Percentiles rank a stretch among this genome's conserved stretches.
These are phyloP conservation scores for Dreissena polymorpha DNA, from an alignment of 1,140 invertebrate genomes.

Conservation along the genomic window DNA sequence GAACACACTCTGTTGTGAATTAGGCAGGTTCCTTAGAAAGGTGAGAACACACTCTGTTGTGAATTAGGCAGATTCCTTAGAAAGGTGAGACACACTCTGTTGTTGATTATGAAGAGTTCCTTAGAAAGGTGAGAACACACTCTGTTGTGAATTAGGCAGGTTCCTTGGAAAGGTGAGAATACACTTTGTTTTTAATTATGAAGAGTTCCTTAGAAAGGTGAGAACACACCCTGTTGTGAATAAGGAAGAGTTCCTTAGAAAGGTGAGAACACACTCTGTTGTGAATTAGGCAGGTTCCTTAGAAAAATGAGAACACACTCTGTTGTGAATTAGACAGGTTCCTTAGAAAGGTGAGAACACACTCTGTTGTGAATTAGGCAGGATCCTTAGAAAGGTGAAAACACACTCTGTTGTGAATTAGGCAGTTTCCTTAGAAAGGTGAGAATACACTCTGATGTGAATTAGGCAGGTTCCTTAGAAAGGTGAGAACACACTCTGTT, in stretches of 20 bases:
- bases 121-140: constrained; percentile 31
- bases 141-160: not conserved
- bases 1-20: not conserved
- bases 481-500: constrained; percentile 12
- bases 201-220: constrained; percentile 23
- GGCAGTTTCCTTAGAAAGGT: constrained; percentile 20
- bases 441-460: not conserved
- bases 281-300: not conserved
- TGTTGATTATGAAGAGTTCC: not conserved
- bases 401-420: not conserved
- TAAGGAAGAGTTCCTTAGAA: not conserved
- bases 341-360: constrained; percentile 35
- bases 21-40: constrained; percentile 8
- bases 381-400: constrained; percentile 35
- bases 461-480: not conserved
- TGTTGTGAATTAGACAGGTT: not conserved
- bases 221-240: not conserved
- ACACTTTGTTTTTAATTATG: too few relatives aligned
- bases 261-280: constrained; percentile 12
- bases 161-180: constrained; percentile 32
- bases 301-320: constrained; percentile 30
- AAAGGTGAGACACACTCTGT: constrained; percentile 26
- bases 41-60: constrained; percentile 1
- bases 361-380: not conserved
- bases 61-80: not conserved